A percentile compares a stretch with the other conserved stretches of the same genome.
phyloP scores from a whole-genome alignment of 2,113 vertebrate species.

The Osmerus mordax region DNA sequence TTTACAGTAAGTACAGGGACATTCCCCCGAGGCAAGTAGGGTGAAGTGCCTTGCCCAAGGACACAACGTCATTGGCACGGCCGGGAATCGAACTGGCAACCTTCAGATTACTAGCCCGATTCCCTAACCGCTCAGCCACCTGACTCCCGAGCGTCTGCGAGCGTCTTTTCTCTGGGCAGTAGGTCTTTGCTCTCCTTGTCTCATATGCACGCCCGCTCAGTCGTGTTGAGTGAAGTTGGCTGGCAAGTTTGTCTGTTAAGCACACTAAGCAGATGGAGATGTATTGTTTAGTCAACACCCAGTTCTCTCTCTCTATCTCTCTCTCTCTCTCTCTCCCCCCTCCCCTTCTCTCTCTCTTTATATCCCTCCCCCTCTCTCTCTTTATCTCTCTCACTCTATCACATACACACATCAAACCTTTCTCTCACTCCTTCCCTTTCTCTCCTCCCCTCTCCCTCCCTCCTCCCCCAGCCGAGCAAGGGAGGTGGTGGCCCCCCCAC shows the following conservation, averaged over 20 bases:
- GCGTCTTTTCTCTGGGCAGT: no score
- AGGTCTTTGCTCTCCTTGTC: no score
- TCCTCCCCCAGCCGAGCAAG: constrained; percentile 81
- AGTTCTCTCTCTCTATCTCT: neutral
- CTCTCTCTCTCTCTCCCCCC: constrained; percentile 38
- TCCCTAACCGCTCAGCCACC: no score
- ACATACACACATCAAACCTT: neutral
- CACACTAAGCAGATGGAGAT: neutral
- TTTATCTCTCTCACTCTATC: neutral
- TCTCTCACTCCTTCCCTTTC: neutral
- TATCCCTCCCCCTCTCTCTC: neutral
- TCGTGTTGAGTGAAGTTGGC: no score
- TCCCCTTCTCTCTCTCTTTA: neutral
- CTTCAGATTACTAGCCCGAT: no score
- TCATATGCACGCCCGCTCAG: no score
- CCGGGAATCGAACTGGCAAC: no score
- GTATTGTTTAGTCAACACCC: neutral
- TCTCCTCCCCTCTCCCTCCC: neutral
- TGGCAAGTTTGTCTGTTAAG: neutral
- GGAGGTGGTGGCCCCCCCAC: constrained; percentile 84
- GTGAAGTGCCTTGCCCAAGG: no score
- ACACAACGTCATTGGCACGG: no score
- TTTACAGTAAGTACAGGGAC: no score
- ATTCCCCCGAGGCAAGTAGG: no score
- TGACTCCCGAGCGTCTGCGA: no score